A percentile compares a stretch with the other conserved stretches of the same genome.
Evolutionary conservation across 2,888 invertebrate species (phyloP).

Genomic region (Mellilla xanthometata): DNA sequence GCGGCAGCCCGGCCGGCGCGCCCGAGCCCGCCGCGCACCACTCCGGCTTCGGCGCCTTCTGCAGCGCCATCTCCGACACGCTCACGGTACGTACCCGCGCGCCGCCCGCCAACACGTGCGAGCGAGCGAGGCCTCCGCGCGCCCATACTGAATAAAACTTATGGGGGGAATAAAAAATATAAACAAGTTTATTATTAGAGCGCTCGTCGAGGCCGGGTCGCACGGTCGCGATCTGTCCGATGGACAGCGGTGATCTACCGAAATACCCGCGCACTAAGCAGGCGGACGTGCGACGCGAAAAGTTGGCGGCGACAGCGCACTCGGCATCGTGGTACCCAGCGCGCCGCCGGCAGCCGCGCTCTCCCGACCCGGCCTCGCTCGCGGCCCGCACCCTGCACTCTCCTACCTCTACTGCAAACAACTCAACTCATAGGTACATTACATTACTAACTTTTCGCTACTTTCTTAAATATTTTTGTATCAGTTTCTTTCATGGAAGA

Average conservation of each 20-base stretch:
- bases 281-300: conserved; percentile 58
- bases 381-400: conserved; percentile 17
- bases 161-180: conserved; percentile 75
- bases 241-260: conserved; percentile 78
- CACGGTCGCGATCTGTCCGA: conserved; percentile 80
- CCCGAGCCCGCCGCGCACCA: conserved; percentile 39
- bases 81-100: conserved; percentile 74
- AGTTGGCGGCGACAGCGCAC: conserved; percentile 57
- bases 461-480: too few relatives aligned
- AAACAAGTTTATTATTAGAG: conserved; percentile 82
- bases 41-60: conserved; percentile 77
- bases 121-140: conserved; percentile 48
- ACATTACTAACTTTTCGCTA: conserved; percentile 5
- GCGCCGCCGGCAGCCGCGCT: conserved; percentile 38
- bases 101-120: conserved; percentile 77
- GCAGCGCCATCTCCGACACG: conserved; percentile 77
- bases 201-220: conserved; percentile 78
- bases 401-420: conserved; percentile 21
- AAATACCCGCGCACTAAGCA: conserved; percentile 77
- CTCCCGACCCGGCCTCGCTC: conserved; percentile 19
- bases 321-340: conserved; percentile 42
- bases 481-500: too few relatives aligned
- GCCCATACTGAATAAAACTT: conserved; percentile 61
- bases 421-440: conserved; percentile 19
- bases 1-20: conserved; percentile 56